Base-by-base conservation (phyloP, 2,797 vertebrate genomes). In the Pangasius sanitwongsei region DNA sequence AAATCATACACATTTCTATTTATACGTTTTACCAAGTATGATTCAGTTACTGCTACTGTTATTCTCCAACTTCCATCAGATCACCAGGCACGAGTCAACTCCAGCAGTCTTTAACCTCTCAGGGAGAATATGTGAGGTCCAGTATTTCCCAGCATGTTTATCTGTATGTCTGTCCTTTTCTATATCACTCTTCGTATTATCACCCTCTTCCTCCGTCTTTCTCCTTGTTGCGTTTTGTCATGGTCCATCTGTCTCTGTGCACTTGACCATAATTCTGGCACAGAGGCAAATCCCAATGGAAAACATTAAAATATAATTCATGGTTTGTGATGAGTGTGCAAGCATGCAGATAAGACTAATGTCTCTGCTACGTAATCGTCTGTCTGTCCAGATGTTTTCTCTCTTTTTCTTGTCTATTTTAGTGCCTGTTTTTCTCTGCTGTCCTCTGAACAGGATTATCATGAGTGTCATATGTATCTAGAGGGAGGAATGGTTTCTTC, bases 271-370 rank as follows among this genome's bases (percentile, higher is more conserved):
- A 90, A 92, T 81, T 55, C 57, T 87, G 92, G 90, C 91, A 86
- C 83, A 77, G 59, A 84, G 90, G 89, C 34, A 83, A 77, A 91
- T 93, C 93, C 91, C 88, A 87, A 74, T 90, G 88, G 84, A 90
- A 92, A 91, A 91, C 89, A 92, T 90, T 88, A 89, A 92, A 92
- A 83, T 90, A 92, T 91, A 93, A 93, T 92, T 93, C 92, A 93
- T 87, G 85, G 84, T 13, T 86, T 93, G 89, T 91, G 86, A 92
- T 91, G 86, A 63, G 87, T 85, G 55, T 90, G 90, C 85, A 90
- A 92, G 87, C 88, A 90, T 85, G 80, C 86, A 88, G 88, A 91
- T 90, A 89, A 93, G 91, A 93, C 87, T 87, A 89, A 92, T 92
- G 91, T 93, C 75, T 85, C 92, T 85, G 91, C 90, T 87, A 67